Evolutionary conservation across 2,113 vertebrate genomes (phyloP), one percentile per base, ranked within the genome.

Genomic region (Gyps fulvus): DNA sequence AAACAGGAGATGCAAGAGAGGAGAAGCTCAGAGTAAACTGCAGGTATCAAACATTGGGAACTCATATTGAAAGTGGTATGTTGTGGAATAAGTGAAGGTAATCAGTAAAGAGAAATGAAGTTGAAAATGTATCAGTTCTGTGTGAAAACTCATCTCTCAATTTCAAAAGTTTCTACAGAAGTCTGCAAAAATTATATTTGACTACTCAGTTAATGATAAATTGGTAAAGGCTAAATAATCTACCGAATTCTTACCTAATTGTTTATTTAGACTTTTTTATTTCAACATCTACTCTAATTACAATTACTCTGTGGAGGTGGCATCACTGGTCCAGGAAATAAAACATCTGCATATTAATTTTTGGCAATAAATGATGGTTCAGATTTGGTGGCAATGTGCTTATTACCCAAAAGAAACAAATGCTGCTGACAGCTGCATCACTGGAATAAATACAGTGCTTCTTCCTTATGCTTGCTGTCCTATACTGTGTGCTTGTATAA

Each of bases 21-120:
- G 45, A 98, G 96, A 8, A 87, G 67, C 47, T 98, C 98, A 0
- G 97, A 99, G 83, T 98, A 98, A 95, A 97, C 97, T 97, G 98
- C 78, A 94, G 91, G 96, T 96, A 91, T 57, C 26, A 27, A 23
- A 57, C 13, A 4, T 20, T 32, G 43, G 67, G 20, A 65, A 31
- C 38, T 87, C 5, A 0, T 32, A 7, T 1, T 63, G 43, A 27
- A 70, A 66, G 70, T 21, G 11, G 32, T 29, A 14, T 14, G 16
- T 66, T 87, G 18, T 21, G 25, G 82, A 87, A 23, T 55, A 31
- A 5, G 16, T 31, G 17, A 55, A 40, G 32, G 19, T 63, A 67
- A 57, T 55, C 11, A 4, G 52, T 49, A 10, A 52, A 32, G 67
- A 81, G 52, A 49, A 71, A 80, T 26, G 5, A 55, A 38, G 22